These are phyloP conservation scores for Panurus biarmicus DNA, from an alignment of 2,113 vertebrate species.

Conservation along the genomic window DNA sequence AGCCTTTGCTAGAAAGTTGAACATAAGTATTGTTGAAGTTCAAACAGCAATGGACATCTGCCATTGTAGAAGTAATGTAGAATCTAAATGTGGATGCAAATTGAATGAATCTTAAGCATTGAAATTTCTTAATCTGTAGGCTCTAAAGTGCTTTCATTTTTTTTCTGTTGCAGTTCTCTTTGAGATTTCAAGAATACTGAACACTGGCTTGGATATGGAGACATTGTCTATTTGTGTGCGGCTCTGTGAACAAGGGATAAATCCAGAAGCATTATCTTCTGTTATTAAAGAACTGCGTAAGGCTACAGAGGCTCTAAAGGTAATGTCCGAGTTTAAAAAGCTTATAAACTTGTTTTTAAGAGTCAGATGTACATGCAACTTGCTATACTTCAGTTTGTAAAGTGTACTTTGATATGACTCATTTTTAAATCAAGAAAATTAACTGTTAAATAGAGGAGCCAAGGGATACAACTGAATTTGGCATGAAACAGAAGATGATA, in stretches of 20 bases:
- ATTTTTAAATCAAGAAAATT: not conserved
- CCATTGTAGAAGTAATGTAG: not conserved
- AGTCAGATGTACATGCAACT: not conserved
- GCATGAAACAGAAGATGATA: not conserved
- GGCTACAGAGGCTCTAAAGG: conserved; percentile 90
- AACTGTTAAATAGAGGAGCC: not conserved
- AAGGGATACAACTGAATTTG: not conserved
- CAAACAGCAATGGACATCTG: not conserved
- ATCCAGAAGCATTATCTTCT: conserved; percentile 91
- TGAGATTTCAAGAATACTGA: conserved; percentile 94
- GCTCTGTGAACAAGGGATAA: conserved; percentile 97
- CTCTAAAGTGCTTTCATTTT: not conserved
- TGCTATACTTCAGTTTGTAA: not conserved
- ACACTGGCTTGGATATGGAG: conserved; percentile 97
- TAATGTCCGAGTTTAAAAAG: conserved; percentile 41
- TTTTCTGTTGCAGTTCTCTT: conserved; percentile 79
- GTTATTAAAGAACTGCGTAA: conserved; percentile 96
- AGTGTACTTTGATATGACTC: not conserved
- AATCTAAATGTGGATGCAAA: not conserved
- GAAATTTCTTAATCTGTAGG: not conserved
- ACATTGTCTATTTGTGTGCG: conserved; percentile 94
- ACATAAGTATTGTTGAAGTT: not conserved
- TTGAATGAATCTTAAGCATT: not conserved
- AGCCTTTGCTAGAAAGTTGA: not conserved
- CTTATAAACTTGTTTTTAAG: not conserved